Conservation (phyloP, 2,888 invertebrate species). For the Heliconius aoede region DNA sequence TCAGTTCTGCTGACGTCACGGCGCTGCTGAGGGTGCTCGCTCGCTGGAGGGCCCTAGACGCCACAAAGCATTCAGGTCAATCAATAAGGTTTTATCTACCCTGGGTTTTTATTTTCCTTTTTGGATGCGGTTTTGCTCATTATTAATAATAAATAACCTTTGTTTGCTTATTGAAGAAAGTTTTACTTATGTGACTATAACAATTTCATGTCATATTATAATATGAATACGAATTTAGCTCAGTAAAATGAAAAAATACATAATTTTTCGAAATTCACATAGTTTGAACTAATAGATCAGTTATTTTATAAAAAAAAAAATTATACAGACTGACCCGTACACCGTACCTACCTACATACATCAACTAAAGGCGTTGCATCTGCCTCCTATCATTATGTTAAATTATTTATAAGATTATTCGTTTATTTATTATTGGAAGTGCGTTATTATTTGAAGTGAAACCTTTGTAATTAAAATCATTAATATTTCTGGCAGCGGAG, state of each 20-base stretch:
- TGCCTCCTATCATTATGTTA: slow-evolving; percentile 42
- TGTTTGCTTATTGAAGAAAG: slow-evolving; percentile 14
- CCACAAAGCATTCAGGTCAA: slow-evolving; percentile 62
- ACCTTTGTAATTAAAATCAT: slow-evolving; percentile 39
- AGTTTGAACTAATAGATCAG: neutral
- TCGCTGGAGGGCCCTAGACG: slow-evolving; percentile 48
- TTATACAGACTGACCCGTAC: neutral
- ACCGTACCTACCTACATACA: neutral
- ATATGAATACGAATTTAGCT: neutral
- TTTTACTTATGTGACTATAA: neutral
- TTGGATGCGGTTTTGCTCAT: slow-evolving; percentile 35
- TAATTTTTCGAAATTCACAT: neutral
- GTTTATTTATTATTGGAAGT: slow-evolving; percentile 40
- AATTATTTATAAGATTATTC: slow-evolving; percentile 37
- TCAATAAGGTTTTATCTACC: slow-evolving; percentile 52
- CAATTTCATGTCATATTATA: neutral
- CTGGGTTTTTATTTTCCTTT: slow-evolving; percentile 41
- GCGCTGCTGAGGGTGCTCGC: slow-evolving; percentile 49
- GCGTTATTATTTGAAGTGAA: slow-evolving; percentile 40
- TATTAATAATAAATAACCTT: slow-evolving; percentile 36
- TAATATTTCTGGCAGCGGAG: slow-evolving; percentile 31
- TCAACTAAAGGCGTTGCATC: slow-evolving; percentile 38
- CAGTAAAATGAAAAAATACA: neutral
- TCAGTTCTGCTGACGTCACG: slow-evolving; percentile 48
- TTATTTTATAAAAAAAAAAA: no score